Evolutionary conservation across 92 coral and sea anemone genomes (phyloP).

Genomic region (Isaurus tuberculatus): DNA sequence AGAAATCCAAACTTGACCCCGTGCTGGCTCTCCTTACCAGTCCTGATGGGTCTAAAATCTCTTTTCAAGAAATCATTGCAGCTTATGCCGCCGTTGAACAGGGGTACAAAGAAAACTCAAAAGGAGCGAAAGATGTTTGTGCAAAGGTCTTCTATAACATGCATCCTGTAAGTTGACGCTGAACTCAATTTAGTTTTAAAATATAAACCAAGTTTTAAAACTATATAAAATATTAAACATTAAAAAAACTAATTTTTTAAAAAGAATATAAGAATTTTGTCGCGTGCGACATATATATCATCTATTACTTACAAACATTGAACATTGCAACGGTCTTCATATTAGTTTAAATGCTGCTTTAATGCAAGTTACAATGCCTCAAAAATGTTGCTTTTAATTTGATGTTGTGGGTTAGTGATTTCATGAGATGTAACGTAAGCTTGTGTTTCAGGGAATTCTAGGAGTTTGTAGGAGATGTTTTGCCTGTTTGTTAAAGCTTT

Average conservation of each 20-base stretch:
- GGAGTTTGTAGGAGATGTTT: too few species aligned
- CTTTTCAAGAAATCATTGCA: slow-evolving; percentile 64
- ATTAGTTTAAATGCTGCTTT: too few species aligned
- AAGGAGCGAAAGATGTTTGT: slow-evolving; percentile 74
- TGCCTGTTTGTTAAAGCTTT: too few species aligned
- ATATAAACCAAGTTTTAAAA: neutral
- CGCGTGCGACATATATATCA: too few species aligned
- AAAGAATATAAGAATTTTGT: too few species aligned
- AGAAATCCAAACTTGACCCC: slow-evolving; percentile 60
- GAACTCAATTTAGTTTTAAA: neutral
- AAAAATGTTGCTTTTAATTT: too few species aligned
- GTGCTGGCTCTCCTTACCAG: slow-evolving; percentile 54
- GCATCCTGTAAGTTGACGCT: slow-evolving; percentile 64
- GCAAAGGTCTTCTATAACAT: slow-evolving; percentile 71
- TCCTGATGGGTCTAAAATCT: slow-evolving; percentile 61
- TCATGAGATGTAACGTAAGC: too few species aligned
- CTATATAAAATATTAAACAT: neutral
- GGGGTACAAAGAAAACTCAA: slow-evolving; percentile 49
- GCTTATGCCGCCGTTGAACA: slow-evolving; percentile 63
- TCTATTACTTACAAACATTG: too few species aligned
- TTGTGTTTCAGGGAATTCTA: too few species aligned
- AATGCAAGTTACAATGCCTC: too few species aligned
- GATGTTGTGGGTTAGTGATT: too few species aligned
- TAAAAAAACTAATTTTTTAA: neutral
- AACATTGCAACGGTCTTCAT: too few species aligned